Conservation (phyloP, 2,888 invertebrate species). For the Eulithis testata region DNA sequence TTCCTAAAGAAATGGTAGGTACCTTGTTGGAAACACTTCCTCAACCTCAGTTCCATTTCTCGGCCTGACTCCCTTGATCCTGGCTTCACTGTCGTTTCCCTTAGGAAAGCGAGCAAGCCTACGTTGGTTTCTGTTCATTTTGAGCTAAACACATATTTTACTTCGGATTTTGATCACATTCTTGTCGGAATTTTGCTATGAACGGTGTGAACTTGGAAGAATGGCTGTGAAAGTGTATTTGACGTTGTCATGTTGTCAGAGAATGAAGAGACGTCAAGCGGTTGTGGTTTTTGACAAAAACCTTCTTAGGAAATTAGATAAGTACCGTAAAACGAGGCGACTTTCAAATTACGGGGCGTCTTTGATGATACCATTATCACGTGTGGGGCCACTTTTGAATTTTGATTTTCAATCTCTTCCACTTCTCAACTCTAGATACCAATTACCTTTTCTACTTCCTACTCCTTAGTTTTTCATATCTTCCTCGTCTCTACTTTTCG, state of each 20-base stretch:
- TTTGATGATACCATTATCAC: no score
- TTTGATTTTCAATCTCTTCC: no score
- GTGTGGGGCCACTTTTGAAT: no score
- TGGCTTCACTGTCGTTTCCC: slow-evolving; percentile 28
- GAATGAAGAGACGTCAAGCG: not conserved
- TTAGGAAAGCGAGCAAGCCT: slow-evolving; percentile 44
- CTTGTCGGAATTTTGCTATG: slow-evolving; percentile 51
- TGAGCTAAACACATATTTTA: slow-evolving; percentile 36
- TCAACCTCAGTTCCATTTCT: slow-evolving; percentile 38
- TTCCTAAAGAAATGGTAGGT: not conserved
- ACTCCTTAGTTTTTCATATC: no score
- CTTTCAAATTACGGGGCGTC: no score
- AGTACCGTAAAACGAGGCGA: no score
- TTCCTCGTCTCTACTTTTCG: no score
- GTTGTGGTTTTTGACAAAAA: not conserved
- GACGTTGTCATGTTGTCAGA: not conserved
- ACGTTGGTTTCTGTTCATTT: slow-evolving; percentile 59
- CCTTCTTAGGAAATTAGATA: not conserved
- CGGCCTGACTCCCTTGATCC: slow-evolving; percentile 25
- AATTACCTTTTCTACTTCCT: no score
- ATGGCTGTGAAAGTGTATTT: slow-evolving; percentile 41
- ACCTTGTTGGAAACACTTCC: slow-evolving; percentile 47
- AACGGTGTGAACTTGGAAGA: slow-evolving; percentile 5
- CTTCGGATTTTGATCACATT: slow-evolving; percentile 37
- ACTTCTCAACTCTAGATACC: no score